Conservation (phyloP, 2,888 invertebrate genomes). For the Carterocephalus palaemon region DNA sequence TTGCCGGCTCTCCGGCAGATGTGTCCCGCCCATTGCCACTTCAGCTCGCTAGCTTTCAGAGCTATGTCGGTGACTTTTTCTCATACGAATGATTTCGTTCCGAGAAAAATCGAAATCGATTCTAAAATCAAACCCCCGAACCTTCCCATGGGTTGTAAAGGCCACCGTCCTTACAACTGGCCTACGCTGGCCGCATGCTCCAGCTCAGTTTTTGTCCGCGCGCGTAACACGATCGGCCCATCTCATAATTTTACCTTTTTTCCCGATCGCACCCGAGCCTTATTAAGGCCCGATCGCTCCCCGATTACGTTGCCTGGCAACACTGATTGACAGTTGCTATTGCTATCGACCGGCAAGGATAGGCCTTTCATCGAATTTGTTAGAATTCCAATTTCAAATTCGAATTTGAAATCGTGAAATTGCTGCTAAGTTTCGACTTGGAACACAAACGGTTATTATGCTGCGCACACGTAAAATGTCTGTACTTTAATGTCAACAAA, state of each 20-base stretch:
- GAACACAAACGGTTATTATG: not conserved
- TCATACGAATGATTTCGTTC: too few species aligned
- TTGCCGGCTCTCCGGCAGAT: too few species aligned
- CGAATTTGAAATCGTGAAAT: slow-evolving; percentile 9
- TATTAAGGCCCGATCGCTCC: slow-evolving; percentile 53
- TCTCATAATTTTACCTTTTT: slow-evolving; percentile 72
- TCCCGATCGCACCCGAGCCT: slow-evolving; percentile 48
- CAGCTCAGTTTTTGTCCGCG: slow-evolving; percentile 52
- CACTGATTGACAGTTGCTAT: slow-evolving; percentile 52
- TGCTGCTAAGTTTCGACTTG: not conserved
- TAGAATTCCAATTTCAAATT: slow-evolving; percentile 9
- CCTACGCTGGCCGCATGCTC: slow-evolving; percentile 52
- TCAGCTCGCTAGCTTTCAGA: too few species aligned
- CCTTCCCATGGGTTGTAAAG: slow-evolving; percentile 15
- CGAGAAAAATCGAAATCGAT: too few species aligned
- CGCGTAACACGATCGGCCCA: slow-evolving; percentile 71
- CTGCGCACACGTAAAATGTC: too few species aligned
- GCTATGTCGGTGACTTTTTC: too few species aligned
- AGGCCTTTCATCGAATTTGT: not conserved
- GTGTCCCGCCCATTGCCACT: too few species aligned
- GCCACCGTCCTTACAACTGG: slow-evolving; percentile 41
- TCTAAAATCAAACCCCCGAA: too few species aligned
- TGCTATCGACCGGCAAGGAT: slow-evolving; percentile 33
- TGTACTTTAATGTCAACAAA: too few species aligned
- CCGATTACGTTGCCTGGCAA: slow-evolving; percentile 46